These are phyloP conservation scores for Chaenogobius annularis DNA, from an alignment of 2,113 vertebrate species.

Conservation along the genomic window DNA sequence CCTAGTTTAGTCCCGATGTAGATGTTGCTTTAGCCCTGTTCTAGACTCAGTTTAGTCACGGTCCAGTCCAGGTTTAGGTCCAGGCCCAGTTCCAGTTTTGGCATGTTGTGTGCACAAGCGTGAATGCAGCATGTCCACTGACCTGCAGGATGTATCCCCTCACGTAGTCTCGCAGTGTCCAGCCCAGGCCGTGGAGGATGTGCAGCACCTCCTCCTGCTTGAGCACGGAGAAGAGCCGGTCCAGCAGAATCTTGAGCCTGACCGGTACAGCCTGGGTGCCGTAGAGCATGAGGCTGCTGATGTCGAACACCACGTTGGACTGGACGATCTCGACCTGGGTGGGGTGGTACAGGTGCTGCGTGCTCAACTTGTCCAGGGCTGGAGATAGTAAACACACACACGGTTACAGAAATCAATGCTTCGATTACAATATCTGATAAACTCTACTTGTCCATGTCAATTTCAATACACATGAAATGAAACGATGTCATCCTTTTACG, in stretches of 20 bases:
- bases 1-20: no score
- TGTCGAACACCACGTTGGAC: constrained; percentile 96
- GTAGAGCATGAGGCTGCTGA: constrained; percentile 97
- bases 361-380: constrained; percentile 96
- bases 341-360: constrained; percentile 87
- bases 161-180: constrained; percentile 97
- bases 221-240: constrained; percentile 97
- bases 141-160: constrained; percentile 97
- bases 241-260: constrained; percentile 95
- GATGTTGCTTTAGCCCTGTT: no score
- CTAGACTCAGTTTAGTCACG: no score
- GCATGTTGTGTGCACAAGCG: background rate
- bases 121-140: constrained; percentile 19
- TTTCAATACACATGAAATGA: no score
- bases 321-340: constrained; percentile 98
- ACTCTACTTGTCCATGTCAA: no score
- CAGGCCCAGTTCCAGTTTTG: no score
- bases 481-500: no score
- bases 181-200: constrained; percentile 95
- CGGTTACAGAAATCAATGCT: constrained; percentile 51
- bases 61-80: background rate
- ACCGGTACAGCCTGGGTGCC: constrained; percentile 95
- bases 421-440: no score
- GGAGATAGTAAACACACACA: constrained; percentile 17
- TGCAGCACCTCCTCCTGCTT: constrained; percentile 96